Evolutionary conservation across 2,888 invertebrate genomes (phyloP), one percentile per base, ranked within the genome.

Genomic region (Drosophila acutilabella): DNA sequence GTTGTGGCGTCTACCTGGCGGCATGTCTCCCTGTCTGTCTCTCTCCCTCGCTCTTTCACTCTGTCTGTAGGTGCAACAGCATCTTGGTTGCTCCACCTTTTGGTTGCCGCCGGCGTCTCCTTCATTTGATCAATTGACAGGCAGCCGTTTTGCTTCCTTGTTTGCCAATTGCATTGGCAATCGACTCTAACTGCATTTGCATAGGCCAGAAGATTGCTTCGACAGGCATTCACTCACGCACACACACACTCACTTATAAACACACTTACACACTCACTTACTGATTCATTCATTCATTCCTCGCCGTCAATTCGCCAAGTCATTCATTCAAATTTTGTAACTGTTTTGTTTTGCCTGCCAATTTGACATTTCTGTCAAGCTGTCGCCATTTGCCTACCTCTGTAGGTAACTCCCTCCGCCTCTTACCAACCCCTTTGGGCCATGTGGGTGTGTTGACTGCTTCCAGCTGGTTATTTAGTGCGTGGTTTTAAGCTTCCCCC

Each of bases 301-400:
- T 40, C 44, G 41, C 8, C 40, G 20, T 7, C 54, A 30, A 54
- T 54, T 30, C 36, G 57, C 41, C 16, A 65, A 65, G 59, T 73
- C 74, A 77, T 71, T 83, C 75, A 76, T 86, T 86, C 82, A 84
- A 87, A 84, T 78, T 80, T 87, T 71, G 73, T 81, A 74, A 75
- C 77, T 74, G 78, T 78, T 73, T 78, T 73, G 77, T 83, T 86
- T 74, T 81, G 87, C 78, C 75, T 81, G 80, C 78, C 81, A 84
- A 84, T 84, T 87, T 84, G 87, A 84, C 87, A 84, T 84, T 81
- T 84, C 79, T 81, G 83, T 75, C 80, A 71, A 78, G 54, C 77
- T 71, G 71, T 71, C 61, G 61, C 68, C 69, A 51, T 58, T 65
- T 67, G 42, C 47, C 33, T 36, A 58, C 40, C 47, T 20, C 36